phyloP scores from a whole-genome alignment of 2,113 vertebrate genomes.

The Heloderma charlesbogerti region DNA sequence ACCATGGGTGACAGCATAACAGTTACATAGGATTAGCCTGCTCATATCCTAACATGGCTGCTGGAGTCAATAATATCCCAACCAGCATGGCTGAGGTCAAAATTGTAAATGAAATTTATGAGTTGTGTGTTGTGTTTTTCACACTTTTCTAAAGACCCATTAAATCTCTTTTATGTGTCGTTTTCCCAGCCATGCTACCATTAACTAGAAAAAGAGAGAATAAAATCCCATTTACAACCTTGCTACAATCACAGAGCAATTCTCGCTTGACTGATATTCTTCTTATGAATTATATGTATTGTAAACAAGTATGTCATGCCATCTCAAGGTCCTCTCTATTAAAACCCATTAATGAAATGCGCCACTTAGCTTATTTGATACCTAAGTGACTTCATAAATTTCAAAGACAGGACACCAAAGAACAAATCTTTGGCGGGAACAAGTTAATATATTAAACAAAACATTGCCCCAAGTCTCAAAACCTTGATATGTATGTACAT shows the following conservation, averaged over 20 bases:
- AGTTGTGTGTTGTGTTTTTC: constrained; percentile 73
- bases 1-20: background rate
- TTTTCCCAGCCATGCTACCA: constrained; percentile 75
- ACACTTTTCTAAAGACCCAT: constrained; percentile 77
- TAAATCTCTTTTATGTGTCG: constrained; percentile 80
- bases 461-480: no score
- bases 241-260: constrained; percentile 51
- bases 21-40: background rate
- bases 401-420: constrained; percentile 73
- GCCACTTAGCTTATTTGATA: constrained; percentile 79
- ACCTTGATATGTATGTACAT: no score
- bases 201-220: constrained; percentile 75
- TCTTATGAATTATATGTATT: constrained; percentile 79
- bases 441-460: constrained; percentile 58
- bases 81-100: constrained; percentile 67
- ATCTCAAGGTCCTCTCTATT: constrained; percentile 77
- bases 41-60: constrained; percentile 60
- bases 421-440: constrained; percentile 65
- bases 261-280: constrained; percentile 71
- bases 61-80: constrained; percentile 45
- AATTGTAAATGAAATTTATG: constrained; percentile 78
- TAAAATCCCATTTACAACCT: constrained; percentile 69
- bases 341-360: constrained; percentile 85
- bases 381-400: constrained; percentile 79
- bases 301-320: constrained; percentile 75